These are phyloP conservation scores for Mythimna lalbum DNA, from an alignment of 2,888 invertebrate genomes.

Conservation along the genomic window DNA sequence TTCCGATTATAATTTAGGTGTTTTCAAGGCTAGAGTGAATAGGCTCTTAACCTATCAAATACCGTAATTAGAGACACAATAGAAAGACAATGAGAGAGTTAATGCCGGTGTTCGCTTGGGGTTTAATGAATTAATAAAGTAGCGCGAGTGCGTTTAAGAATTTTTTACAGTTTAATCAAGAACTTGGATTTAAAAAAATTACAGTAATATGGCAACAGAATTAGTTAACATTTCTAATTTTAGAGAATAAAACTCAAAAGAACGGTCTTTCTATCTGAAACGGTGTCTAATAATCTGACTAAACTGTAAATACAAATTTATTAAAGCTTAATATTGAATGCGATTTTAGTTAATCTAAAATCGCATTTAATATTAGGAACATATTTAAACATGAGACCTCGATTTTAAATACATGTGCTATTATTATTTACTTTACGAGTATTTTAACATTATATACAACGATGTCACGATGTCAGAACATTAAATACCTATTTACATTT, in stretches of 20 bases:
- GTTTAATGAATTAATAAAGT: too few species aligned
- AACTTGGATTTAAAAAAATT: neutral
- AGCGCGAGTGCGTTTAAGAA: too few species aligned
- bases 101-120: too few species aligned
- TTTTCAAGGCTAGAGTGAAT: too few species aligned
- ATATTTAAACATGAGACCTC: conserved; percentile 11
- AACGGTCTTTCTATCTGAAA: neutral
- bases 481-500: too few species aligned
- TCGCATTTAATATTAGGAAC: neutral
- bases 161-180: neutral
- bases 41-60: too few species aligned
- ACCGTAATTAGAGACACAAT: too few species aligned
- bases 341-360: too few species aligned
- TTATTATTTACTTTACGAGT: conserved; percentile 11
- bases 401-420: neutral
- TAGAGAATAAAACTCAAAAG: neutral
- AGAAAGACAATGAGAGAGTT: too few species aligned
- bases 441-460: neutral
- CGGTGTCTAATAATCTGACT: conserved; percentile 3
- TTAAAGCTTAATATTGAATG: conserved; percentile 23
- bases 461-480: too few species aligned
- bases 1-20: too few species aligned
- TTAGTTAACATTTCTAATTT: neutral
- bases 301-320: conserved; percentile 31
- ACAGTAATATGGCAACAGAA: neutral